Percentiles rank a stretch among this genome's conserved stretches.
These are phyloP conservation scores for Anticlea derivata DNA, from an alignment of 2,888 invertebrate species.

Conservation along the genomic window DNA sequence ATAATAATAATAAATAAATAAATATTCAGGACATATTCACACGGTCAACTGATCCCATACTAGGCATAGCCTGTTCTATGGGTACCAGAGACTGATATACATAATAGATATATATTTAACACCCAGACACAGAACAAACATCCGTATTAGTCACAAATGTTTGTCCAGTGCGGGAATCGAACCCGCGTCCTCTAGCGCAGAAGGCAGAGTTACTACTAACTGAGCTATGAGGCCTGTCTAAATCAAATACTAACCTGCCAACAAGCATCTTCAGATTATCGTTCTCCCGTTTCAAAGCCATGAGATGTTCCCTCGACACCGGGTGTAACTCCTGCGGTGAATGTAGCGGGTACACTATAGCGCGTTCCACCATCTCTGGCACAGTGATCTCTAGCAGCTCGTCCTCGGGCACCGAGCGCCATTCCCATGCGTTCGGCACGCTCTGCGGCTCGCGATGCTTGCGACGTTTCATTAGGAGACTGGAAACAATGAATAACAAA, in stretches of 20 bases:
- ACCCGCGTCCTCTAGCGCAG: no score
- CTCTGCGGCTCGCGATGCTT: constrained; percentile 54
- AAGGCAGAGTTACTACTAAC: no score
- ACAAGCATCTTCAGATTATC: constrained; percentile 59
- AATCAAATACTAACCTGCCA: constrained; percentile 49
- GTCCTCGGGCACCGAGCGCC: constrained; percentile 61
- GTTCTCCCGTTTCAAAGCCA: constrained; percentile 55
- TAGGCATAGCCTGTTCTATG: no score
- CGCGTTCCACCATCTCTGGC: constrained; percentile 59
- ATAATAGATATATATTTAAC: no score
- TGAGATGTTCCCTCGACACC: constrained; percentile 48
- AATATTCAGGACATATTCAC: no score
- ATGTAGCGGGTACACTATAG: constrained; percentile 69
- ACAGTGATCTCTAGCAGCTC: constrained; percentile 65
- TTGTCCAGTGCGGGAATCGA: no score
- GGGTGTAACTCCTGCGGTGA: constrained; percentile 62
- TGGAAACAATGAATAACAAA: constrained; percentile 2
- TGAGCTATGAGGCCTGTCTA: no score
- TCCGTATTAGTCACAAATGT: neutral
- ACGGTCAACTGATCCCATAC: no score
- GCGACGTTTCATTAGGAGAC: constrained; percentile 63
- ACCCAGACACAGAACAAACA: no score
- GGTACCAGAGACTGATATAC: no score
- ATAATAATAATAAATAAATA: no score
- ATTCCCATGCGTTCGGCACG: constrained; percentile 66